Evolutionary conservation across 2,113 vertebrate species (phyloP).

Genomic region (Lagopus muta): DNA sequence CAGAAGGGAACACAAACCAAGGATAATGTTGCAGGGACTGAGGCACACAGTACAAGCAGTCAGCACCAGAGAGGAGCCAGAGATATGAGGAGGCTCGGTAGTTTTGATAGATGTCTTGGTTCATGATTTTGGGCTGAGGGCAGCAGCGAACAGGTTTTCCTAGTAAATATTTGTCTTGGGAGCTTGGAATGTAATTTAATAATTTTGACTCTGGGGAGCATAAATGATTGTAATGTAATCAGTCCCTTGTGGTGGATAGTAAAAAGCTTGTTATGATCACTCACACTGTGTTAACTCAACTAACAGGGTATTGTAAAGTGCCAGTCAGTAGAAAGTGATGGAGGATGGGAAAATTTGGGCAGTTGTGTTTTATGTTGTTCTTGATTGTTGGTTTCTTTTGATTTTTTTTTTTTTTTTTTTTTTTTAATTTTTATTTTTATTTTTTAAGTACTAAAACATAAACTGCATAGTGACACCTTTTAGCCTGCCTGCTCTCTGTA

Average conservation of each 20-base stretch:
- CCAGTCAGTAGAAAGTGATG: background rate
- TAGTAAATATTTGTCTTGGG: background rate
- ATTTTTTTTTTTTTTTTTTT: background rate
- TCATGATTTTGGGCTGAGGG: background rate
- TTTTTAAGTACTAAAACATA: background rate
- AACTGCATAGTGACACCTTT: background rate
- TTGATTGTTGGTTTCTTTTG: background rate
- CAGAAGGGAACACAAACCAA: background rate
- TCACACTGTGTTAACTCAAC: background rate
- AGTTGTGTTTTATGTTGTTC: background rate
- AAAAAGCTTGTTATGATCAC: background rate
- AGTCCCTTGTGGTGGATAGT: background rate
- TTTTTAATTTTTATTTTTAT: background rate
- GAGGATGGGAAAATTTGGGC: background rate
- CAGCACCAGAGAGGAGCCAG: background rate
- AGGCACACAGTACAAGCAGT: background rate
- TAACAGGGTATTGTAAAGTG: background rate
- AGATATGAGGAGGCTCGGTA: rapidly evolving
- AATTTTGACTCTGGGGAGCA: background rate
- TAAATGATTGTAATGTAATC: background rate
- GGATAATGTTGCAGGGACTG: background rate
- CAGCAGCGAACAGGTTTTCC: background rate
- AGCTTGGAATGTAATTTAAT: background rate
- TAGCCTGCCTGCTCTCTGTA: background rate
- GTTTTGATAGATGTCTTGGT: background rate